A percentile compares a stretch with the other conserved stretches of the same genome.
Evolutionary conservation across 2,888 invertebrate species (phyloP).

Genomic region (Sinodicranocentrus sp.): DNA sequence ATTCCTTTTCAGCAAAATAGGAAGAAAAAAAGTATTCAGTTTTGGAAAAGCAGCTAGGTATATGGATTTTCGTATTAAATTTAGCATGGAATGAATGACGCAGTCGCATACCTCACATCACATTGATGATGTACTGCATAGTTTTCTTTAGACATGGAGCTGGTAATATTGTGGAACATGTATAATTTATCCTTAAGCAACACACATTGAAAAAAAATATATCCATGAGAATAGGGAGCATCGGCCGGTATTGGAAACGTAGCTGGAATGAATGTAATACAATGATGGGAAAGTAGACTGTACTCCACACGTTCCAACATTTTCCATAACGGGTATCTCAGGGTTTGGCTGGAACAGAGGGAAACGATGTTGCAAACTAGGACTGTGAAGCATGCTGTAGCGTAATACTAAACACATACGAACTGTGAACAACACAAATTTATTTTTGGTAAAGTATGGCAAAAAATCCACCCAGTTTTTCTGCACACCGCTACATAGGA

Average conservation of each 20-base stretch:
- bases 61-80: neutral
- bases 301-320: constrained; percentile 20
- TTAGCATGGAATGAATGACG: constrained; percentile 8
- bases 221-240: constrained; percentile 16
- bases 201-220: neutral
- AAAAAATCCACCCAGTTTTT: constrained; percentile 45
- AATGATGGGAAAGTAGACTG: constrained; percentile 11
- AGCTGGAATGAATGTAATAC: constrained; percentile 8
- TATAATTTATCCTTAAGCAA: neutral
- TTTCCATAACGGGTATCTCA: constrained; percentile 17
- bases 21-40: constrained; percentile 10
- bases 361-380: neutral
- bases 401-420: constrained; percentile 1
- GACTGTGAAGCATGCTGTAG: neutral
- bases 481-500: constrained; percentile 44
- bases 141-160: neutral
- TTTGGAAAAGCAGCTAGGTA: neutral
- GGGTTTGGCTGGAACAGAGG: constrained; percentile 13
- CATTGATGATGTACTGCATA: too few relatives aligned
- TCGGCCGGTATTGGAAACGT: constrained; percentile 45
- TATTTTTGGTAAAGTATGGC: constrained; percentile 13
- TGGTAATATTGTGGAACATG: constrained; percentile 2
- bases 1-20: constrained; percentile 26
- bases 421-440: neutral
- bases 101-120: constrained; percentile 4